Percentiles rank a stretch among this genome's conserved stretches.
These are phyloP conservation scores for Oikopleura vanhoeffeni DNA, from an alignment of 23 tunicate species.

Conservation along the genomic window DNA sequence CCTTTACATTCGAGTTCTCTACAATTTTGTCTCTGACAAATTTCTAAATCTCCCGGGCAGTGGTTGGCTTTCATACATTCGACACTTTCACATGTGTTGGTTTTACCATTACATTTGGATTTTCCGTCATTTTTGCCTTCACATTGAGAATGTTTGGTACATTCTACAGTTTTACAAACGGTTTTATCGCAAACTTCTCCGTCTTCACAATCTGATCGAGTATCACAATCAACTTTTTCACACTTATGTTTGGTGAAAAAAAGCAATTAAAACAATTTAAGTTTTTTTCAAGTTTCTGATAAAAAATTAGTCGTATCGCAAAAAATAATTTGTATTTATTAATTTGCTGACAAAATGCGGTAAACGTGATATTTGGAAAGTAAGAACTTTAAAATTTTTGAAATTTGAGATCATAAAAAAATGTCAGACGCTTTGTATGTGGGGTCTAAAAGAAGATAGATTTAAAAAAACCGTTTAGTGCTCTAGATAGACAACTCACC, in stretches of 20 bases:
- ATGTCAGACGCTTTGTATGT: too few relatives aligned
- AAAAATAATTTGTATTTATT: too few relatives aligned
- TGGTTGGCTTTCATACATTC: not conserved
- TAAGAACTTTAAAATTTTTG: too few relatives aligned
- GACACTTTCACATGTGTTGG: not conserved
- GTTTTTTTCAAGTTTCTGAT: too few relatives aligned
- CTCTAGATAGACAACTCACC: too few relatives aligned
- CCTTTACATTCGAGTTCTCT: not conserved
- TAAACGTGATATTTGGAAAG: too few relatives aligned
- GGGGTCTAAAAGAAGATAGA: too few relatives aligned
- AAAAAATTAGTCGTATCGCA: too few relatives aligned
- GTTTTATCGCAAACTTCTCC: not conserved
- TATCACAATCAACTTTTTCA: not conserved
- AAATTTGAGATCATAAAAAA: too few relatives aligned
- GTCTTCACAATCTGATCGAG: not conserved
- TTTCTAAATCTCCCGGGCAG: not conserved
- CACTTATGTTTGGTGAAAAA: not conserved
- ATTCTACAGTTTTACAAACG: not conserved
- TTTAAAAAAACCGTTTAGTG: too few relatives aligned
- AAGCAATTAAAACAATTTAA: too few relatives aligned
- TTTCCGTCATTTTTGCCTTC: not conserved
- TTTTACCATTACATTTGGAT: not conserved
- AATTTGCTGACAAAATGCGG: too few relatives aligned
- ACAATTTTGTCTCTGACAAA: not conserved
- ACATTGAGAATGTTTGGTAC: not conserved